These are phyloP conservation scores for Tolmerus cingulatus DNA, from an alignment of 2,888 invertebrate genomes.

Conservation along the genomic window DNA sequence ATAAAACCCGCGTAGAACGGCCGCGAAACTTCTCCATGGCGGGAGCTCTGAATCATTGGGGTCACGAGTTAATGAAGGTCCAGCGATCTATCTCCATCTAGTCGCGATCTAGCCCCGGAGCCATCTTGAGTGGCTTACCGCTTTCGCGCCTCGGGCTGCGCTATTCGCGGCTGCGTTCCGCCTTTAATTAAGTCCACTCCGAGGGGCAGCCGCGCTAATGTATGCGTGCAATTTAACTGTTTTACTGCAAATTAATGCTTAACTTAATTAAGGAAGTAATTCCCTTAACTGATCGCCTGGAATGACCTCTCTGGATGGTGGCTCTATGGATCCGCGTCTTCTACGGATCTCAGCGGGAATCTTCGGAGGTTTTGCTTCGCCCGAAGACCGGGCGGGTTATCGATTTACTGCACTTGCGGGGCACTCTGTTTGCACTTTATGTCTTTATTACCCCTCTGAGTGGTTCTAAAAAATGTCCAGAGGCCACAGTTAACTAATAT, in stretches of 20 bases:
- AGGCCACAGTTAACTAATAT: not conserved
- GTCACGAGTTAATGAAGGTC: slow-evolving; percentile 8
- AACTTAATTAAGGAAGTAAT: slow-evolving; percentile 38
- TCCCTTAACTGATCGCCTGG: slow-evolving; percentile 13
- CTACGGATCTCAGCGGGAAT: not conserved
- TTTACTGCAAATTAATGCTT: slow-evolving; percentile 31
- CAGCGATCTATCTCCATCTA: not conserved
- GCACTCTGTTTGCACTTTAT: not conserved
- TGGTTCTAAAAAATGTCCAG: not conserved
- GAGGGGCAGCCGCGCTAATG: not conserved
- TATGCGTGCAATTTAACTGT: slow-evolving; percentile 24
- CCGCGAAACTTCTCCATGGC: not conserved
- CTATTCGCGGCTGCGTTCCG: slow-evolving; percentile 16
- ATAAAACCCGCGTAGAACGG: not conserved
- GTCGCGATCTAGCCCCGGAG: not conserved
- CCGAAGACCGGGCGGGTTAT: not conserved
- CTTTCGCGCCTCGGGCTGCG: not conserved
- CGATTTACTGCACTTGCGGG: not conserved
- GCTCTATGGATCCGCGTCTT: not conserved
- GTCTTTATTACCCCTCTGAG: slow-evolving; percentile 1
- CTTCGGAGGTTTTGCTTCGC: not conserved
- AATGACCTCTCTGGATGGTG: not conserved
- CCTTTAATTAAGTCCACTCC: not conserved
- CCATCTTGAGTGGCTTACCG: not conserved
- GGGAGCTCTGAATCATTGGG: not conserved